A percentile compares a stretch with the other conserved stretches of the same genome.
phyloP scores from a whole-genome alignment of 2,888 invertebrate species.

The Macrophya annulata region DNA sequence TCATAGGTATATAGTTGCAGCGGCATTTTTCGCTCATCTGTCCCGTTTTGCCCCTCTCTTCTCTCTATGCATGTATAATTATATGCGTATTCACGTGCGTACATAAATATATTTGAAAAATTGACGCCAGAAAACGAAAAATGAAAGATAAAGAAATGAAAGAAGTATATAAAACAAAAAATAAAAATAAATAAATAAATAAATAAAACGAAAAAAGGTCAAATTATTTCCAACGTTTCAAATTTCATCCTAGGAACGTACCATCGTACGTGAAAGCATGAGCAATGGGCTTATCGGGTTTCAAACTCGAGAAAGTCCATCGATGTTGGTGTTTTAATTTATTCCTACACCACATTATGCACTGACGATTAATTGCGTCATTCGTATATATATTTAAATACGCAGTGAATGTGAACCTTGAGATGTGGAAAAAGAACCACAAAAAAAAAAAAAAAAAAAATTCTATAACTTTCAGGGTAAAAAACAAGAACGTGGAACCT shows the following conservation, averaged over 20 bases:
- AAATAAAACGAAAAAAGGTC: not conserved
- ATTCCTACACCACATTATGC: slow-evolving; percentile 15
- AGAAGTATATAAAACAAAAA: not conserved
- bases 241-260: slow-evolving; percentile 30
- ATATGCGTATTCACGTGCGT: not conserved
- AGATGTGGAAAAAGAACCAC: not conserved
- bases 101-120: slow-evolving; percentile 24
- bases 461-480: not conserved
- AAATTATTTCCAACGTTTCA: slow-evolving; percentile 49
- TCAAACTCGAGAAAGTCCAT: slow-evolving; percentile 37
- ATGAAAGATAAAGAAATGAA: not conserved
- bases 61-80: too few species aligned
- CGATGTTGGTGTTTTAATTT: slow-evolving; percentile 43
- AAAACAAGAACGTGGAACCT: not conserved
- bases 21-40: too few species aligned
- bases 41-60: too few species aligned
- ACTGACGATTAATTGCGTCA: not conserved
- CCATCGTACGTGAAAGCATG: slow-evolving; percentile 42
- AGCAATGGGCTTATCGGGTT: slow-evolving; percentile 49
- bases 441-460: not conserved
- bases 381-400: not conserved
- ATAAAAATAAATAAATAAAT: not conserved
- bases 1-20: too few species aligned
- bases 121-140: not conserved
- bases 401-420: not conserved